Evolutionary conservation across 2,797 vertebrate genomes (phyloP), one percentile per base, ranked within the genome.

Genomic region (Austrolebias charrua): DNA sequence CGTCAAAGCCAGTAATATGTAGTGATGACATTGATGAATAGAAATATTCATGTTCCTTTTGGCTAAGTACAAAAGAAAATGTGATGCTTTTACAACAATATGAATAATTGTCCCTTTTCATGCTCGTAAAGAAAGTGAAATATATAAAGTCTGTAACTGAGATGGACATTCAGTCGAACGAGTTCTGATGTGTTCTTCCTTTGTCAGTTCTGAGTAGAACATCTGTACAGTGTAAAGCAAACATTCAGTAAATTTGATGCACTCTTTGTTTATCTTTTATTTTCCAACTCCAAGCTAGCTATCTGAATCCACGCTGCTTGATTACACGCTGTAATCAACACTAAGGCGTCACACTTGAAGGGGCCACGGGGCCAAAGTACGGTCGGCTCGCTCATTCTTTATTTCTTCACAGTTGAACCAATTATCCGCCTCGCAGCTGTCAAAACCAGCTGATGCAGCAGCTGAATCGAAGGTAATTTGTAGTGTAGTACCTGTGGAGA

Each of bases 381-480:
- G 29, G 49, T 60, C 4, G 33, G 52, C 65, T 53, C 57, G 76
- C 68, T 87, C 66, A 54, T 81, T 82, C 73, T 86, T 75, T 85
- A 66, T 82, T 82, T 84, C 71, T 74, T 82, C 78, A 60, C 73
- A 82, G 81, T 80, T 82, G 83, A 82, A 87, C 84, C 88, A 86
- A 88, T 88, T 82, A 87, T 79, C 81, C 40, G 15, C 72, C 76
- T 82, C 6, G 60, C 75, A 78, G 84, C 86, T 86, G 82, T 80
- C 87, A 87, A 77, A 84, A 86, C 38, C 73, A 76, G 86, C 86
- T 88, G 88, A 90, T 73, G 76, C 82, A 84, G 83, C 86, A 81
- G 80, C 85, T 74, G 69, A 88, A 85, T 86, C 69, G 71, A 84
- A 86, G 79, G 79, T 78, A 86, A 80, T 86, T 83, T 89, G 86